A percentile compares a stretch with the other conserved stretches of the same genome.
Evolutionary conservation across 2,113 vertebrate species (phyloP).

Genomic region (Dolichallabes microphthalmus): DNA sequence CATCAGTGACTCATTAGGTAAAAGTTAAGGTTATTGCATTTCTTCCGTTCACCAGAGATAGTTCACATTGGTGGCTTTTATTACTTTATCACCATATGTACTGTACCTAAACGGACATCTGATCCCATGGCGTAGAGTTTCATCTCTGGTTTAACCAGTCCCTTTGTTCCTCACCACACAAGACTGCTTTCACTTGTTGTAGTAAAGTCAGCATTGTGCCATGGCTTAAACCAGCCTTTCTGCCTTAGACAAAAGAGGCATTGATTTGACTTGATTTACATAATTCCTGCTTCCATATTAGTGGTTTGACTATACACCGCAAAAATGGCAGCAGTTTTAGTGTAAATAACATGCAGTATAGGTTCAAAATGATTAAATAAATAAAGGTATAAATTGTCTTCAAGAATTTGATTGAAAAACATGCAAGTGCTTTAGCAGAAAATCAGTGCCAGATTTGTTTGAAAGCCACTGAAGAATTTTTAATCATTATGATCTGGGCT

Average conservation of each 20-base stretch:
- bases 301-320: not conserved
- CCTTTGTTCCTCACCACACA: slow-evolving; percentile 1
- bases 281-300: not conserved
- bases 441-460: too few relatives aligned
- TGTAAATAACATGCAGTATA: too few relatives aligned
- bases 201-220: not conserved
- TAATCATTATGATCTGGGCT: not conserved
- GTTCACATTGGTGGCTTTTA: not conserved
- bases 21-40: not conserved
- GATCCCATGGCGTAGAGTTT: not conserved
- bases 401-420: too few relatives aligned
- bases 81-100: not conserved
- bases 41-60: not conserved
- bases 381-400: too few relatives aligned
- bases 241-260: not conserved
- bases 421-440: too few relatives aligned
- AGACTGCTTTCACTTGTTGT: slow-evolving; percentile 3
- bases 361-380: too few relatives aligned
- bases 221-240: not conserved
- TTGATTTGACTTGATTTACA: slow-evolving; percentile 18
- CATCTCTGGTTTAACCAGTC: not conserved
- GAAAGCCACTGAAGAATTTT: not conserved
- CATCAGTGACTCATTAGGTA: not conserved
- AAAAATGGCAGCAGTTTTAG: too few relatives aligned
- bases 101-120: not conserved